A percentile compares a stretch with the other conserved stretches of the same genome.
phyloP scores from a whole-genome alignment of 64 coral and sea anemone genomes.

The Catalaphyllia jardinei region DNA sequence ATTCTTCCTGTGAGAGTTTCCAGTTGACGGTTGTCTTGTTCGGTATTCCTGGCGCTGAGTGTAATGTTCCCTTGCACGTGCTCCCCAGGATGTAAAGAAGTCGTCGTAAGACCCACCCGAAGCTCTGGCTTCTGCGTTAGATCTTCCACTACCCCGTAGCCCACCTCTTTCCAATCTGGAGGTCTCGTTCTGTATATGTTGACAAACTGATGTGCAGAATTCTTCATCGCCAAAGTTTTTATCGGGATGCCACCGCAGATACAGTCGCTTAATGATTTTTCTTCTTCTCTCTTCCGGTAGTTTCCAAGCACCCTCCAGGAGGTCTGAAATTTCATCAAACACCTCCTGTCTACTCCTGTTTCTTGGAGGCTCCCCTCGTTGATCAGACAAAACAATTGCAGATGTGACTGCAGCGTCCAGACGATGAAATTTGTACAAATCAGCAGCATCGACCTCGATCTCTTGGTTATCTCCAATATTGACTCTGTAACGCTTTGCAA shows the following conservation, averaged over 20 bases:
- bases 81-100: constrained; percentile 5
- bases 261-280: constrained; percentile 39
- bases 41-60: constrained; percentile 6
- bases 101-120: background rate
- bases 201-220: constrained; percentile 8
- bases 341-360: constrained; percentile 7
- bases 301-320: constrained; percentile 15
- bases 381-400: background rate
- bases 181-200: constrained; percentile 5
- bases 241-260: constrained; percentile 34
- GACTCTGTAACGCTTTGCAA: constrained; percentile 61
- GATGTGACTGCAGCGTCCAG: background rate
- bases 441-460: constrained; percentile 51
- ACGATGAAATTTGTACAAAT: constrained; percentile 80
- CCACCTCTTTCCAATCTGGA: constrained; percentile 10
- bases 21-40: background rate
- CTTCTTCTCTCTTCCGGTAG: background rate
- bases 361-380: background rate
- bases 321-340: constrained; percentile 3
- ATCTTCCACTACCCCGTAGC: background rate
- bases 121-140: background rate
- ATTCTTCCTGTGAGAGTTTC: constrained; percentile 23
- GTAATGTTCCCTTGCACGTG: constrained; percentile 1
- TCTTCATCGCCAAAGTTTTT: constrained; percentile 67
- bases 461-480: constrained; percentile 59